These are phyloP conservation scores for Gnathonemus longibarbis DNA, from an alignment of 2,113 vertebrate genomes.

Conservation along the genomic window DNA sequence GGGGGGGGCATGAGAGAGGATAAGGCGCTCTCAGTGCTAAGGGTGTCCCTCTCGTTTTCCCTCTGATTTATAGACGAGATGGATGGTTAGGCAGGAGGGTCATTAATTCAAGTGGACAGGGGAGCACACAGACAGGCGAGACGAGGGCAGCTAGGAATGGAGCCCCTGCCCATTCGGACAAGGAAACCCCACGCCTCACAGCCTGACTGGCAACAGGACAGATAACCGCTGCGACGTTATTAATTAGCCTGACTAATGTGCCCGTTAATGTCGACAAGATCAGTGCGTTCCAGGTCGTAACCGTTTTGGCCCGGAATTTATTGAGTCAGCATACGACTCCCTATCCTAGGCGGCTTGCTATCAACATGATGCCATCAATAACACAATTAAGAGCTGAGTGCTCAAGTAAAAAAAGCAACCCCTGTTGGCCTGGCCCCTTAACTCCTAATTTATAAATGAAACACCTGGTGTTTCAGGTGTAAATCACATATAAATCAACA, in stretches of 20 bases:
- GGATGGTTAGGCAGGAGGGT: constrained; percentile 69
- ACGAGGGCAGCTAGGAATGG: constrained; percentile 59
- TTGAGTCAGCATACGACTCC: background rate
- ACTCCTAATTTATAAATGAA: constrained; percentile 7
- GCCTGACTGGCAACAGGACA: background rate
- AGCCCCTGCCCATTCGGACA: constrained; percentile 38
- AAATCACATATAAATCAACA: constrained; percentile 5
- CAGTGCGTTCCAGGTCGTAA: background rate
- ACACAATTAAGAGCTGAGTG: constrained; percentile 5
- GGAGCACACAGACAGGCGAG: constrained; percentile 51
- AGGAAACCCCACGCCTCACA: constrained; percentile 22
- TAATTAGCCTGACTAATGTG: background rate
- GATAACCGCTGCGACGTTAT: background rate
- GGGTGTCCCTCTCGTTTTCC: constrained; percentile 78
- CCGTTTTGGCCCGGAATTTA: background rate
- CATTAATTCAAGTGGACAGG: constrained; percentile 75
- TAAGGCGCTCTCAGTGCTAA: constrained; percentile 37
- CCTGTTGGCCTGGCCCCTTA: background rate
- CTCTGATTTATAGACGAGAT: constrained; percentile 89
- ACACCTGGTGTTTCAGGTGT: background rate
- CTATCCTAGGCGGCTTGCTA: background rate
- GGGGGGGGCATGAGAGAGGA: constrained; percentile 36
- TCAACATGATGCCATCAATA: constrained; percentile 2
- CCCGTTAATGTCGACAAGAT: constrained; percentile 10
- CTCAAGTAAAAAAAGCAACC: background rate